These are phyloP conservation scores for Melanotus villosus DNA, from an alignment of 2,888 invertebrate species.

Conservation along the genomic window DNA sequence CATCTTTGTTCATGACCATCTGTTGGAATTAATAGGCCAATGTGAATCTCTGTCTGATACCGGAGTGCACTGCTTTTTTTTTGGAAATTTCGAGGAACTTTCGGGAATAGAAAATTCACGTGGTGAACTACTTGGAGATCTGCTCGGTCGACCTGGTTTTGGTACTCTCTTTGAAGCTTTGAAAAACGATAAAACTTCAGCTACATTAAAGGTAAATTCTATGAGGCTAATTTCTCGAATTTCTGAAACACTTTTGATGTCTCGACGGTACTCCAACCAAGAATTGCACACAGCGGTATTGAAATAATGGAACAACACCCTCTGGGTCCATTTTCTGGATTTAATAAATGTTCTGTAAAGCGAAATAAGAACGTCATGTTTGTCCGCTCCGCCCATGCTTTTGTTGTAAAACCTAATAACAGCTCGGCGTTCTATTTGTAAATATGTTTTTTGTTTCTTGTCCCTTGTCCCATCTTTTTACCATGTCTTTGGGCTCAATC, in stretches of 20 bases:
- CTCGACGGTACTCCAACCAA: neutral
- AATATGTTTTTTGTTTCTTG: constrained; percentile 14
- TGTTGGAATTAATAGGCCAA: neutral
- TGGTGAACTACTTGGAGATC: neutral
- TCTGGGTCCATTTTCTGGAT: too few species aligned
- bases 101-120: neutral
- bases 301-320: constrained; percentile 7
- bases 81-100: neutral
- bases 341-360: constrained; percentile 1
- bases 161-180: neutral
- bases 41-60: neutral
- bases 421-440: neutral
- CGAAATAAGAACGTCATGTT: neutral
- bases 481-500: neutral
- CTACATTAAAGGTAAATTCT: neutral
- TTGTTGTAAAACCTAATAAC: constrained; percentile 15
- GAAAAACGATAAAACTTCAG: neutral
- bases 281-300: constrained; percentile 8
- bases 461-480: constrained; percentile 12
- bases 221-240: neutral
- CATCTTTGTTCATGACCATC: too few species aligned
- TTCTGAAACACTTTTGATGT: neutral
- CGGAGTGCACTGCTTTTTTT: neutral
- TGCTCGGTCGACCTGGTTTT: neutral
- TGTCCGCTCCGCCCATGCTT: constrained; percentile 13